Evolutionary conservation across 2,113 vertebrate genomes (phyloP).

Genomic region (Alexandromys fortis): DNA sequence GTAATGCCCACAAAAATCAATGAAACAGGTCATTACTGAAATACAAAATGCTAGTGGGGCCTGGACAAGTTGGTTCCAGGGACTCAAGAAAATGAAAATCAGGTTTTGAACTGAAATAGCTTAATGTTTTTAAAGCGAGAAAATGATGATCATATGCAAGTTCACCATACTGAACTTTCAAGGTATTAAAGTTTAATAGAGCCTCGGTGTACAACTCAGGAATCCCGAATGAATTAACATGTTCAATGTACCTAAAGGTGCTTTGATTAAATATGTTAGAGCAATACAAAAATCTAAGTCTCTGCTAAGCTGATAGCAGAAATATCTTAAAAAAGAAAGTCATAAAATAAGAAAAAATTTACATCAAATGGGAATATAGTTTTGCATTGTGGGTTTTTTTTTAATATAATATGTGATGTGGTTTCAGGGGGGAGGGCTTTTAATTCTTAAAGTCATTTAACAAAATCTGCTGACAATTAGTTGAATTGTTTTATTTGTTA

Average conservation of each 20-base stretch:
- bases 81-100: slow-evolving; percentile 21
- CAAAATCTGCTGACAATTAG: not conserved
- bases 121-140: not conserved
- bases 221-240: slow-evolving; percentile 31
- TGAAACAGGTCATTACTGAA: not conserved
- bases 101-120: not conserved
- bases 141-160: slow-evolving; percentile 27
- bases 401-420: not conserved
- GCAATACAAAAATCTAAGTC: slow-evolving; percentile 16
- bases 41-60: not conserved
- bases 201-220: slow-evolving; percentile 11
- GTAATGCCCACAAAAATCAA: slow-evolving; percentile 23
- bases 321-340: not conserved
- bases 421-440: not conserved
- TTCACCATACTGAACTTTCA: slow-evolving; percentile 12
- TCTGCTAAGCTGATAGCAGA: slow-evolving; percentile 22
- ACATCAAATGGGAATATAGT: not conserved
- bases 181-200: slow-evolving; percentile 61
- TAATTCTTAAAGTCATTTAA: slow-evolving; percentile 38
- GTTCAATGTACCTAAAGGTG: slow-evolving; percentile 28
- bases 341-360: slow-evolving; percentile 9
- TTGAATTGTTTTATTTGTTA: not conserved
- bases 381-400: not conserved
- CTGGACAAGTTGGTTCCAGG: slow-evolving; percentile 13
- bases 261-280: slow-evolving; percentile 54